Percentiles rank a stretch among this genome's conserved stretches.
Conservation (phyloP, 92 coral and sea anemone genomes). For the Pocillopora meandrina region DNA sequence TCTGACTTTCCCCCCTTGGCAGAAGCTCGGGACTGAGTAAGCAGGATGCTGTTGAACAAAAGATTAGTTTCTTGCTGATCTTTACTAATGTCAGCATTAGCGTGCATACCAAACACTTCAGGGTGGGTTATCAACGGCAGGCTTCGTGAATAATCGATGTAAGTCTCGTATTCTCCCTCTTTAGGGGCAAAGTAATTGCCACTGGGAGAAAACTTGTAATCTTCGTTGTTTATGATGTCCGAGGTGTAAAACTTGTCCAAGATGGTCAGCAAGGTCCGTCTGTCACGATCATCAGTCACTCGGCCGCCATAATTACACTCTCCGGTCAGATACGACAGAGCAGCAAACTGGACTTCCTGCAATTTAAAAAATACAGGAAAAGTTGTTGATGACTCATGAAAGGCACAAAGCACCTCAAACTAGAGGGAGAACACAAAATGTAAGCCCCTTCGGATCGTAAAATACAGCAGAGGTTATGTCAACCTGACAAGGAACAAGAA, state of each 20-base stretch:
- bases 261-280: conserved; percentile 92
- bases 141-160: conserved; percentile 87
- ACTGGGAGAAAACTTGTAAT: conserved; percentile 92
- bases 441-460: no score
- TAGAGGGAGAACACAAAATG: no score
- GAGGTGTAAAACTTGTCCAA: conserved; percentile 86
- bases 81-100: conserved; percentile 97
- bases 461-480: no score
- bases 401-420: no score
- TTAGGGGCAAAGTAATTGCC: conserved; percentile 88
- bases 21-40: conserved; percentile 94
- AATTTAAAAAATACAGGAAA: neutral
- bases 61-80: conserved; percentile 91
- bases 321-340: conserved; percentile 91
- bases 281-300: conserved; percentile 97
- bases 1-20: conserved; percentile 98
- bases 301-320: conserved; percentile 99
- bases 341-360: conserved; percentile 94
- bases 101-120: conserved; percentile 99
- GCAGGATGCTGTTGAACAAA: conserved; percentile 88
- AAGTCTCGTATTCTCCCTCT: conserved; percentile 93
- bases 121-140: conserved; percentile 92
- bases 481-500: no score
- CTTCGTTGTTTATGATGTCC: conserved; percentile 57
- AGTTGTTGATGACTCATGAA: neutral